phyloP scores from a whole-genome alignment of 1,140 invertebrate genomes.

The Bombus picipes region DNA sequence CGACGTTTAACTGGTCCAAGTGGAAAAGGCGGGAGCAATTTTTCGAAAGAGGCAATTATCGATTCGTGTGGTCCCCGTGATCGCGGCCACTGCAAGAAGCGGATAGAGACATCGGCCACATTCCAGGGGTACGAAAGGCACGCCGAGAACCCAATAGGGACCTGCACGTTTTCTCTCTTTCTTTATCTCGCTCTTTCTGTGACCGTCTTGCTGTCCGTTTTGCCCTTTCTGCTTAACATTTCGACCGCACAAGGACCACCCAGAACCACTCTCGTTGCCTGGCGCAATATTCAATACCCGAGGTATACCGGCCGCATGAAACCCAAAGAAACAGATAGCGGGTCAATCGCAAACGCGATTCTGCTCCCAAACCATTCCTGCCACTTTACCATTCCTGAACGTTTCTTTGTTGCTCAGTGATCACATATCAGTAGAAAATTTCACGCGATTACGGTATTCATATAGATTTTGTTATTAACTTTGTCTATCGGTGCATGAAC shows the following conservation, averaged over 20 bases:
- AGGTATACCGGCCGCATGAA: conserved; percentile 40
- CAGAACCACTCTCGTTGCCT: conserved; percentile 63
- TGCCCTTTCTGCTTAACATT: conserved; percentile 77
- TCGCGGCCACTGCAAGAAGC: conserved; percentile 72
- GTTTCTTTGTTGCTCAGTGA: neutral
- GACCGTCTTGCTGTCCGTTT: conserved; percentile 59
- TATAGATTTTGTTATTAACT: no score
- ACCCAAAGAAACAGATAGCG: conserved; percentile 39
- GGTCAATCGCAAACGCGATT: conserved; percentile 16
- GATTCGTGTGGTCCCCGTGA: conserved; percentile 81
- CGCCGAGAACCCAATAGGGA: conserved; percentile 67
- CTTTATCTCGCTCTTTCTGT: conserved; percentile 65
- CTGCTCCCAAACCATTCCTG: conserved; percentile 11
- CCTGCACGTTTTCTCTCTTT: conserved; percentile 60
- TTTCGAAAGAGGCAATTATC: conserved; percentile 81
- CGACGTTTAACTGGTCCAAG: conserved; percentile 71
- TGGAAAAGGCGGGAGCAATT: conserved; percentile 80
- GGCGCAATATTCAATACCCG: conserved; percentile 69
- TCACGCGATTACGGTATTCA: no score
- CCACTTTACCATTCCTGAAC: neutral
- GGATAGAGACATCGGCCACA: conserved; percentile 83
- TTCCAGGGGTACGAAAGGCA: conserved; percentile 79
- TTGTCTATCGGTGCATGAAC: no score
- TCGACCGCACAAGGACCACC: conserved; percentile 75
- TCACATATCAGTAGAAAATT: no score